phyloP scores from a whole-genome alignment of 2,797 vertebrate species.

The Rhabdophis nuchalis region DNA sequence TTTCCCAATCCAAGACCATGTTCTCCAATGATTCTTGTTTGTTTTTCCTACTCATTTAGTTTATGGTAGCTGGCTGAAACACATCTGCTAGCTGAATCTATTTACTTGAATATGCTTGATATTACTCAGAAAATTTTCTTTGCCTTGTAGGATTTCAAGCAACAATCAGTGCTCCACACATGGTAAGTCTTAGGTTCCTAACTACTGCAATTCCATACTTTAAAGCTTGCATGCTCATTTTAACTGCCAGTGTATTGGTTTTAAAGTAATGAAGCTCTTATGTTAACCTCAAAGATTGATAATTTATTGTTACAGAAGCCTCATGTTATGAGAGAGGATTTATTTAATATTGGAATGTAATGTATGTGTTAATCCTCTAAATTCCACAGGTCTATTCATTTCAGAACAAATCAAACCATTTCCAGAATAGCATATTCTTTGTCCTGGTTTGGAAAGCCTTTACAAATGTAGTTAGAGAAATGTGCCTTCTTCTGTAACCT shows the following conservation, averaged over 20 bases:
- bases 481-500: background rate
- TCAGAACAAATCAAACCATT: background rate
- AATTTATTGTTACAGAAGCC: background rate
- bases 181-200: slow-evolving; percentile 78
- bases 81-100: background rate
- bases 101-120: background rate
- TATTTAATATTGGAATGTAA: background rate
- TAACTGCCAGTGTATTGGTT: background rate
- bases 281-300: background rate
- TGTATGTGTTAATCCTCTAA: background rate
- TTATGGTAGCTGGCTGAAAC: background rate
- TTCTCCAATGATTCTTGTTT: background rate
- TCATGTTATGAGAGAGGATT: background rate
- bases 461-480: background rate
- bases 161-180: slow-evolving; percentile 98
- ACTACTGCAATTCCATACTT: background rate
- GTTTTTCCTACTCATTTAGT: background rate
- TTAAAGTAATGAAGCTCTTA: background rate
- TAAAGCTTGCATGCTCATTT: background rate
- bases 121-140: slow-evolving; percentile 51
- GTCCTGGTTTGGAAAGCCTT: background rate
- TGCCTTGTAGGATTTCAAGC: slow-evolving; percentile 89
- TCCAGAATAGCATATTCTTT: background rate
- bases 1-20: background rate
- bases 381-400: background rate